phyloP scores from a whole-genome alignment of 2,113 vertebrate species.

The Eonycteris spelaea region DNA sequence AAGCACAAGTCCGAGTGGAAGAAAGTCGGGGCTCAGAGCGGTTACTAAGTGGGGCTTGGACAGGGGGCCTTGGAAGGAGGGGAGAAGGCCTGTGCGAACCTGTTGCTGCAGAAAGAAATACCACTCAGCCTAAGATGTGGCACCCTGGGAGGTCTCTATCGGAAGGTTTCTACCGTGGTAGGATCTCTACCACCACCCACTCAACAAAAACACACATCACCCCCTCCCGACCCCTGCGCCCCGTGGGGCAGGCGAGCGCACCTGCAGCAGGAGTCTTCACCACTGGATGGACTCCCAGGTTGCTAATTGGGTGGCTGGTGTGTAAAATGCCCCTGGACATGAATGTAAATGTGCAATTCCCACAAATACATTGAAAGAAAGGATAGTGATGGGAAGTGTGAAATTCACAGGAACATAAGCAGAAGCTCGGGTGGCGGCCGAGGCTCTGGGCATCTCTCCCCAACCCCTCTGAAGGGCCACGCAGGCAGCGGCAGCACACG shows the following conservation, averaged over 20 bases:
- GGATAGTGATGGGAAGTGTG: not conserved
- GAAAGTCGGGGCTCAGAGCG: not conserved
- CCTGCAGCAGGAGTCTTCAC: not conserved
- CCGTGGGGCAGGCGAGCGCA: not conserved
- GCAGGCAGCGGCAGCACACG: not conserved
- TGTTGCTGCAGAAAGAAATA: constrained; percentile 20
- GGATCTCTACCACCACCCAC: not conserved
- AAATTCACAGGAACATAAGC: not conserved
- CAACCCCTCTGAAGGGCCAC: not conserved
- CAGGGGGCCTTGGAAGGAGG: not conserved
- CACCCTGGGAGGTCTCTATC: not conserved
- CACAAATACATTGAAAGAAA: not conserved
- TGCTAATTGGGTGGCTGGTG: not conserved
- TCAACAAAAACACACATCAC: not conserved
- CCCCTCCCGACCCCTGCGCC: not conserved
- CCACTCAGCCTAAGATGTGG: not conserved
- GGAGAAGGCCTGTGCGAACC: not conserved
- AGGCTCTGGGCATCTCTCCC: not conserved
- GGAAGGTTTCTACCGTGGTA: not conserved
- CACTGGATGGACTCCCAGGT: not conserved
- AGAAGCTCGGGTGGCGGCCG: constrained; percentile 61
- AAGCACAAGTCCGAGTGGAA: not conserved
- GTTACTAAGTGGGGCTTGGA: too few relatives aligned
- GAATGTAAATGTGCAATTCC: not conserved
- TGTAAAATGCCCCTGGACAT: not conserved